Base-by-base conservation (phyloP, 2,113 vertebrate genomes). In the Galeopterus variegatus region DNA sequence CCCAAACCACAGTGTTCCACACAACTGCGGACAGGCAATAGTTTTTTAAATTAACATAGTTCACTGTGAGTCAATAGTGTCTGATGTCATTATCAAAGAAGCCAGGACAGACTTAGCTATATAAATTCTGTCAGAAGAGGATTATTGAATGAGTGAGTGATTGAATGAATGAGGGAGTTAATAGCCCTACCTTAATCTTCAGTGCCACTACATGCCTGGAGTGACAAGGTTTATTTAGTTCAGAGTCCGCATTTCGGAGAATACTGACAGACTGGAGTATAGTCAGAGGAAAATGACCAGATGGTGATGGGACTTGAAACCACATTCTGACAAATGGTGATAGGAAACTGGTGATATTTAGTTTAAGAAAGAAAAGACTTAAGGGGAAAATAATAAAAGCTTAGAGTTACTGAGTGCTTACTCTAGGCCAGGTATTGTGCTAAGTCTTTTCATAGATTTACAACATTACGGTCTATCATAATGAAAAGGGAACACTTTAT, bases 301-400 rank as follows among this genome's bases (percentile, higher is more conserved):
- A 72, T 96, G 69, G 58, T n/a, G 28, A 67, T 65, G 60, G 26
- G 33, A 24, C 73, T 91, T 83, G 82, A 89, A 92, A 82, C 85
- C 58, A 26, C 8, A 60, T 64, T 90, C 14, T 80, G 56, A 89
- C 80, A 88, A 82, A 83, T 76, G 62, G 92, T 80, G 3, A 9
- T 64, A 84, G 33, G 69, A 79, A 10, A 33, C 19, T 77, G 56
- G 41, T 89, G 79, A 70, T 76, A 62, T 80, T 95, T 92, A 93
- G 19, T 36, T 95, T 67, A 82, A 64, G 28, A 67, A 95, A 79
- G 56, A 19, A 93, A 92, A 94, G 4, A 54, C 23, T 79, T 93
- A 28, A 6, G 31, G 3, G 11, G 9, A 33, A 58, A 85, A 21
- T 33, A 73, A 65, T 81, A 69, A 79, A 70, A 93, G 15, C 56